phyloP scores from a whole-genome alignment of 35 echinoderm and acorn worm species.

The Chiridota heheva region DNA sequence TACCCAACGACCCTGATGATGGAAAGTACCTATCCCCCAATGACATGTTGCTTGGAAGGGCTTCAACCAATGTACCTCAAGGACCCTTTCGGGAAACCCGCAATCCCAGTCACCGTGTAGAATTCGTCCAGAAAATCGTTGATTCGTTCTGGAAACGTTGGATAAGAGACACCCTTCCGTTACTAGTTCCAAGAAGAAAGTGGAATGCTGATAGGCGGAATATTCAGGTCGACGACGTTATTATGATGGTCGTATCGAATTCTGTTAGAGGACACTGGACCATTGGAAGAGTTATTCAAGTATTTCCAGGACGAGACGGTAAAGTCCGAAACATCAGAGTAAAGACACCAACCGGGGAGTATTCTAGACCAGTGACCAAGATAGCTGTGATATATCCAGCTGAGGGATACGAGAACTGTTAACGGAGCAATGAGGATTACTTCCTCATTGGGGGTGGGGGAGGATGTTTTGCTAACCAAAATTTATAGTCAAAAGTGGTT shows the following conservation, averaged over 20 bases:
- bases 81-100: slow-evolving; percentile 49
- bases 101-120: slow-evolving; percentile 48
- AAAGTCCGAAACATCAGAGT: slow-evolving; percentile 47
- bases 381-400: slow-evolving; percentile 52
- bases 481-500: too few relatives aligned
- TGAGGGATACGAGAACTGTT: slow-evolving; percentile 33
- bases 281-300: slow-evolving; percentile 44
- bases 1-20: slow-evolving; percentile 56
- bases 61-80: slow-evolving; percentile 32
- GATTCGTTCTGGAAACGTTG: slow-evolving; percentile 69
- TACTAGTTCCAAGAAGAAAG: slow-evolving; percentile 43
- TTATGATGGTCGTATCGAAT: slow-evolving; percentile 43
- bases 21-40: slow-evolving; percentile 47
- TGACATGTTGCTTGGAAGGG: slow-evolving; percentile 44
- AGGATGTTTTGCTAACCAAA: slow-evolving; percentile 30
- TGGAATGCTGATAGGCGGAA: slow-evolving; percentile 39
- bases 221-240: slow-evolving; percentile 37
- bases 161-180: slow-evolving; percentile 52
- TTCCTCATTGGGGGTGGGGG: background rate
- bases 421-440: background rate
- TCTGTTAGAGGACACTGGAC: slow-evolving; percentile 62
- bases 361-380: slow-evolving; percentile 16
- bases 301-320: slow-evolving; percentile 59
- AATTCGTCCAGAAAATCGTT: slow-evolving; percentile 60
- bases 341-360: slow-evolving; percentile 2